A percentile compares a stretch with the other conserved stretches of the same genome.
Conservation (phyloP, 1,140 invertebrate genomes). For the Drosophila quadrilineata region DNA sequence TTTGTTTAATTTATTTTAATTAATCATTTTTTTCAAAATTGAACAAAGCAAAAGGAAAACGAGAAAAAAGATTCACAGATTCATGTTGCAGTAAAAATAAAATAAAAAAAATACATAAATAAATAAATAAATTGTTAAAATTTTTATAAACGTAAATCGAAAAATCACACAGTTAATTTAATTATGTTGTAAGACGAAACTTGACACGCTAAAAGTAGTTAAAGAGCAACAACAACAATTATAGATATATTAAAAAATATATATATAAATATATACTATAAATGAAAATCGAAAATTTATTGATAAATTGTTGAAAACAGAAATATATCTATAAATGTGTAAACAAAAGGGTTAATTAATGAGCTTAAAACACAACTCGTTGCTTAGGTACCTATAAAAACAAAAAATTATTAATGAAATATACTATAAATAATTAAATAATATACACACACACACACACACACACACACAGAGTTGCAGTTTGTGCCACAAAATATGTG, state of each 20-base stretch:
- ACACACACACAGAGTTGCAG: slow-evolving; percentile 34
- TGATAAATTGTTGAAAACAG: slow-evolving; percentile 30
- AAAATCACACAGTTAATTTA: slow-evolving; percentile 9
- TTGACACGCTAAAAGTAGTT: slow-evolving; percentile 27
- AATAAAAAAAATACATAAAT: slow-evolving; percentile 46
- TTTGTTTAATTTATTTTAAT: slow-evolving; percentile 64
- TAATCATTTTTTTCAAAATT: slow-evolving; percentile 30
- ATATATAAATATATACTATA: background rate
- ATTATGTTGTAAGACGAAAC: slow-evolving; percentile 27
- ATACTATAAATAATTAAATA: slow-evolving; percentile 5
- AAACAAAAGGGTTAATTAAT: slow-evolving; percentile 25
- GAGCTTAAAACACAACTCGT: slow-evolving; percentile 37
- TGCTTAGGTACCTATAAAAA: slow-evolving; percentile 43
- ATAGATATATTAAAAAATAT: too few relatives aligned
- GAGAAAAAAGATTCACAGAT: slow-evolving; percentile 23
- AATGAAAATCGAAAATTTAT: slow-evolving; percentile 9
- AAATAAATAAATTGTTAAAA: too few relatives aligned
- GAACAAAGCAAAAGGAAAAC: too few relatives aligned
- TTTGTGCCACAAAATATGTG: slow-evolving; percentile 63
- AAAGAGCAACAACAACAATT: slow-evolving; percentile 29
- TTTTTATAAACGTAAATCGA: too few relatives aligned
- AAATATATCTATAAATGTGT: slow-evolving; percentile 10
- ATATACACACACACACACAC: slow-evolving; percentile 16
- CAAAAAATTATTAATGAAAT: slow-evolving; percentile 5
- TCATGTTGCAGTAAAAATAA: slow-evolving; percentile 49